Conservation (phyloP, 1,140 invertebrate species). For the Drosophila quadrilineata region DNA sequence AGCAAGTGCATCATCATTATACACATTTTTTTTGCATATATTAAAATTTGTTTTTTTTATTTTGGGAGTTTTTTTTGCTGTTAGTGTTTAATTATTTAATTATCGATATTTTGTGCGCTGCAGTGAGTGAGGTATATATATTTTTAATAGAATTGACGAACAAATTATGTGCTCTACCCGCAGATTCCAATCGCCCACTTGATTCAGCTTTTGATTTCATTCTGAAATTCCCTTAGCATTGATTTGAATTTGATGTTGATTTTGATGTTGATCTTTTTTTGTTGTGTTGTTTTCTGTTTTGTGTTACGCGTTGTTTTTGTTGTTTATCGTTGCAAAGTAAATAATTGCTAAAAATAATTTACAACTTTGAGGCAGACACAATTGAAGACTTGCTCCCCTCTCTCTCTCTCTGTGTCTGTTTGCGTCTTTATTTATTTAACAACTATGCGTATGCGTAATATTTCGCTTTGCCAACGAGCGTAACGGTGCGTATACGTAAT, state of each 20-base stretch:
- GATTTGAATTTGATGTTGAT: no score
- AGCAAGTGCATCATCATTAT: conserved; percentile 53
- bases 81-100: conserved; percentile 63
- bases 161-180: conserved; percentile 6
- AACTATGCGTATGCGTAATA: conserved; percentile 75
- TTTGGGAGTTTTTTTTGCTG: conserved; percentile 20
- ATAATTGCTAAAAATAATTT: conserved; percentile 39
- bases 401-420: conserved; percentile 20
- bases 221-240: conserved; percentile 23
- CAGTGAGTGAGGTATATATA: conserved; percentile 15
- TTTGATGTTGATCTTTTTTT: no score
- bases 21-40: conserved; percentile 31
- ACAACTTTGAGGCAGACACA: conserved; percentile 32
- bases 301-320: conserved; percentile 1
- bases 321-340: conserved; percentile 25
- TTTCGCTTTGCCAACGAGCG: conserved; percentile 50
- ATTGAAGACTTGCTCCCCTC: conserved; percentile 36
- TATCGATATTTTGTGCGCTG: conserved; percentile 23
- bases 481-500: conserved; percentile 70
- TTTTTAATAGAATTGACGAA: conserved; percentile 26
- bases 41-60: conserved; percentile 23
- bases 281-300: not conserved
- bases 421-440: conserved; percentile 49
- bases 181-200: conserved; percentile 1
- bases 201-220: conserved; percentile 26